phyloP scores from a whole-genome alignment of 1,140 invertebrate species.

The Papilio helenus region DNA sequence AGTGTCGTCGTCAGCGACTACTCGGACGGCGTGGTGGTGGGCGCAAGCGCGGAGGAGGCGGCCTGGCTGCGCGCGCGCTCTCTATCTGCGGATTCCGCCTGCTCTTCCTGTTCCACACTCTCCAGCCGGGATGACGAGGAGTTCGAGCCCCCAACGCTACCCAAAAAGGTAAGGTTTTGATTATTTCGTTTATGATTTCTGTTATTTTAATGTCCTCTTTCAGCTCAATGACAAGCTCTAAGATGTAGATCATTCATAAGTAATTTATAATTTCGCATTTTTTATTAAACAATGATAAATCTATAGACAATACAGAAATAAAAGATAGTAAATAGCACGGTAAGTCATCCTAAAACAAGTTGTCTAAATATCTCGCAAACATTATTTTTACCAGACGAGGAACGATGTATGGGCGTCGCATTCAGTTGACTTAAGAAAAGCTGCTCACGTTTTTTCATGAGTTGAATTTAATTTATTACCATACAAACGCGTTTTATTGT shows the following conservation, averaged over 20 bases:
- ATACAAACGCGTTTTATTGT: background rate
- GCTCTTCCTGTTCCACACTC: slow-evolving; percentile 86
- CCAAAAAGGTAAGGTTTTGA: slow-evolving; percentile 69
- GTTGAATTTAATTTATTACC: background rate
- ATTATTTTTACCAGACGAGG: too few relatives aligned
- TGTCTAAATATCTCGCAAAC: too few relatives aligned
- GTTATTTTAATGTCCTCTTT: background rate
- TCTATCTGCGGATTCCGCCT: slow-evolving; percentile 84
- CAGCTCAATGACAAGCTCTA: too few relatives aligned
- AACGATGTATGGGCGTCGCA: too few relatives aligned
- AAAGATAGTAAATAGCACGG: background rate
- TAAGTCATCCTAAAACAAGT: background rate
- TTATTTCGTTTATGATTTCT: background rate
- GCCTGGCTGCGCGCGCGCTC: slow-evolving; percentile 84
- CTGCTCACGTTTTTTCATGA: background rate
- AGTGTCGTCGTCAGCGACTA: slow-evolving; percentile 93
- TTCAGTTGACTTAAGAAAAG: background rate
- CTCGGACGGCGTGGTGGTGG: slow-evolving; percentile 88
- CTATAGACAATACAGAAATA: too few relatives aligned
- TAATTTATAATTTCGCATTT: too few relatives aligned
- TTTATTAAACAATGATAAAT: too few relatives aligned
- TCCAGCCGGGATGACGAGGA: slow-evolving; percentile 88
- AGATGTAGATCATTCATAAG: too few relatives aligned
- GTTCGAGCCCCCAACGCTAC: slow-evolving; percentile 72
- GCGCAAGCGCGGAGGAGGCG: slow-evolving; percentile 86